phyloP scores from a whole-genome alignment of 37 sponge, comb jelly and placozoan genomes.

The Halichondria panicea region DNA sequence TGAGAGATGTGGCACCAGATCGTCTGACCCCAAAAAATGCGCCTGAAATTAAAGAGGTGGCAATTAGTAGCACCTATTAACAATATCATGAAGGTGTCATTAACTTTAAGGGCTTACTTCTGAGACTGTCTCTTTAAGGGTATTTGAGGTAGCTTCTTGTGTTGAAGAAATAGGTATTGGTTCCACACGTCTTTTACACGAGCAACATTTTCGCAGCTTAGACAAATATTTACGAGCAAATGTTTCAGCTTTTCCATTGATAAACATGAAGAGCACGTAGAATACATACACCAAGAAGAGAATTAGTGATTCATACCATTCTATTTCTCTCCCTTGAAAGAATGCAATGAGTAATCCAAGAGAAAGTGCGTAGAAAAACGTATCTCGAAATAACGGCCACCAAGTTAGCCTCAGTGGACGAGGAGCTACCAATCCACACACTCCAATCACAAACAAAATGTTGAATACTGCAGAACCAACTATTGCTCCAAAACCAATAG shows the following conservation, averaged over 20 bases:
- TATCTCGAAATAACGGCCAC: neutral
- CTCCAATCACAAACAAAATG: no score
- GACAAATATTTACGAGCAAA: neutral
- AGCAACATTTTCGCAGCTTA: neutral
- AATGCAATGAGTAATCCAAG: neutral
- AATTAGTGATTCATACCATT: neutral
- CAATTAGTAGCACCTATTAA: no score
- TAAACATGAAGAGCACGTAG: neutral
- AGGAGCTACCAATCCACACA: neutral
- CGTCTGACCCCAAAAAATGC: no score
- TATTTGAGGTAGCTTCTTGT: no score
- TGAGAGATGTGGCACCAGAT: no score
- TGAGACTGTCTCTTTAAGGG: no score
- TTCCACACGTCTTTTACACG: neutral
- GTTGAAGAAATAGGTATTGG: no score
- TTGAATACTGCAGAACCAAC: neutral
- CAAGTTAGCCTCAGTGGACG: neutral
- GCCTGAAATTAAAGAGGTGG: no score
- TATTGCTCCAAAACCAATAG: neutral
- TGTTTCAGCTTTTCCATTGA: neutral
- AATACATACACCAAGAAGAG: neutral
- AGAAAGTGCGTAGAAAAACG: neutral
- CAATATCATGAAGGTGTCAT: no score
- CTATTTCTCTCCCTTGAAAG: neutral
- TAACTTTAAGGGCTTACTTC: no score